Evolutionary conservation across 2,113 vertebrate genomes (phyloP).

Genomic region (Seriola rivoliana): DNA sequence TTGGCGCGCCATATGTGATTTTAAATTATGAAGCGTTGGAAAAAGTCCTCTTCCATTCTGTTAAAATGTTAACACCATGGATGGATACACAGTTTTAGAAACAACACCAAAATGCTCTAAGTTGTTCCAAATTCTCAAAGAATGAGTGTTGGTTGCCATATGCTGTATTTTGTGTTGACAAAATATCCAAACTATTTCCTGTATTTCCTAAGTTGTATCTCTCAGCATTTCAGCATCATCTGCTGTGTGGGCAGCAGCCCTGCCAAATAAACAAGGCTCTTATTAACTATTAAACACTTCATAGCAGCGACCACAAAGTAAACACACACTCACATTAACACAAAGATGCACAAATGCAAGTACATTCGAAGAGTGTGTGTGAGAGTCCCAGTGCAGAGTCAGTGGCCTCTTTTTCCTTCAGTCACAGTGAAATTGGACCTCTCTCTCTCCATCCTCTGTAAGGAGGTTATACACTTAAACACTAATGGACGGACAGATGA

Average conservation of each 20-base stretch:
- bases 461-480: conserved; percentile 61
- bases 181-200: conserved; percentile 41
- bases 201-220: conserved; percentile 53
- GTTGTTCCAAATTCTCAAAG: not conserved
- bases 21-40: not conserved
- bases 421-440: conserved; percentile 78
- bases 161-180: conserved; percentile 33
- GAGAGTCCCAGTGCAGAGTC: conserved; percentile 65
- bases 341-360: conserved; percentile 59
- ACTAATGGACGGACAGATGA: conserved; percentile 6
- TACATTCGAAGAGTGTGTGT: conserved; percentile 24
- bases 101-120: not conserved
- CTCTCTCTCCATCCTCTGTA: conserved; percentile 32
- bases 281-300: conserved; percentile 80
- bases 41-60: not conserved
- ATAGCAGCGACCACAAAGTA: not conserved
- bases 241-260: conserved; percentile 69
- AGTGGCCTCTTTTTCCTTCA: conserved; percentile 62
- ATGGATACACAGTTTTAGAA: not conserved
- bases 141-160: not conserved
- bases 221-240: conserved; percentile 63
- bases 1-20: not conserved
- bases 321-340: conserved; percentile 2
- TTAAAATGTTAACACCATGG: not conserved
- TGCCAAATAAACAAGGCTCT: conserved; percentile 76